These are phyloP conservation scores for Cylloceria caligata DNA, from an alignment of 2,888 invertebrate genomes.

Conservation along the genomic window DNA sequence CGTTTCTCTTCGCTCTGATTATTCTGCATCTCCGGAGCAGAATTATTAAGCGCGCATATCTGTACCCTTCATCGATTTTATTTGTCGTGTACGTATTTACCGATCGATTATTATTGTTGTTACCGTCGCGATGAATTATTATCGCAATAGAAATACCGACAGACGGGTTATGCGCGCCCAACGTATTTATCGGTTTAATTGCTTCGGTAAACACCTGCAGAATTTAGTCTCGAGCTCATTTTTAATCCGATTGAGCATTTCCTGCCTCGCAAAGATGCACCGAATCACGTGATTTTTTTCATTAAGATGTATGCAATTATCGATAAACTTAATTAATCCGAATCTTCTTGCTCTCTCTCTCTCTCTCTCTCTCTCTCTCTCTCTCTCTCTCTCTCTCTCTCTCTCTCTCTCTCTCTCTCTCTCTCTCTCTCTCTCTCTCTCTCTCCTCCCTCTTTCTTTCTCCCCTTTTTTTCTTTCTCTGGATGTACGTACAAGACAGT, in stretches of 20 bases:
- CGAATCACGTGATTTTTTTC: too few relatives aligned
- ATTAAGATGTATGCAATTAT: not conserved
- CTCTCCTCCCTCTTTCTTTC: not conserved
- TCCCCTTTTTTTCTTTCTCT: slow-evolving; percentile 5
- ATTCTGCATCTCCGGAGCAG: slow-evolving; percentile 20
- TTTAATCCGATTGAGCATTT: not conserved
- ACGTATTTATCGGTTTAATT: not conserved
- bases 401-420: slow-evolving; percentile 7
- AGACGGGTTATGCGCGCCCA: not conserved
- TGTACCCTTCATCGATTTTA: slow-evolving; percentile 20
- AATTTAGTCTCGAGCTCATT: not conserved
- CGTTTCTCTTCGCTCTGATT: slow-evolving; percentile 39
- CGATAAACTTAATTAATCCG: not conserved
- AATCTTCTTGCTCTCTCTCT: not conserved
- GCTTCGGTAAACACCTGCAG: not conserved
- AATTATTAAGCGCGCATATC: slow-evolving; percentile 36
- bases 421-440: slow-evolving; percentile 16
- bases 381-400: slow-evolving; percentile 10
- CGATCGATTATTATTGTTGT: slow-evolving; percentile 19
- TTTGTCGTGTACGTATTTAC: not conserved
- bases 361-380: slow-evolving; percentile 7
- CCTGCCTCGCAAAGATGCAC: too few relatives aligned
- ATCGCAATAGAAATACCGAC: not conserved
- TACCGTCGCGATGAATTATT: slow-evolving; percentile 13
- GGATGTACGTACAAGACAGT: slow-evolving; percentile 21